Percentiles rank a stretch among this genome's conserved stretches.
These are phyloP conservation scores for Pasiphila rectangulata DNA, from an alignment of 2,888 invertebrate species.

Conservation along the genomic window DNA sequence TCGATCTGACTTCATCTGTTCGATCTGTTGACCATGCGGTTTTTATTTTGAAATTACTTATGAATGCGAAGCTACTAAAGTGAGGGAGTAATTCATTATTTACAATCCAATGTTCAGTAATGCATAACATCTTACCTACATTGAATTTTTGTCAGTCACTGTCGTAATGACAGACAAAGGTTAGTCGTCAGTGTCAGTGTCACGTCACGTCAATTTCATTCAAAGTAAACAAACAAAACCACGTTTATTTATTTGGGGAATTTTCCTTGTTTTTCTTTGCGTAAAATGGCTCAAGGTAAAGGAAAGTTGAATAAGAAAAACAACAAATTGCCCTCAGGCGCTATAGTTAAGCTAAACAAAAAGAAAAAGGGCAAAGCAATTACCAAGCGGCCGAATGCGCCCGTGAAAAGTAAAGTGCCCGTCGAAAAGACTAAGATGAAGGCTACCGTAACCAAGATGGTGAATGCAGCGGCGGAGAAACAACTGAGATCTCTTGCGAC, in stretches of 20 bases:
- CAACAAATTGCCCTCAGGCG: conserved; percentile 80
- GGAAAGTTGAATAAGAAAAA: conserved; percentile 78
- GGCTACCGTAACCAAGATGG: conserved; percentile 83
- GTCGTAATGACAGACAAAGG: no score
- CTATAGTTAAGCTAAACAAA: conserved; percentile 61
- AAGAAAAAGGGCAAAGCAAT: conserved; percentile 76
- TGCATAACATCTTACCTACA: no score
- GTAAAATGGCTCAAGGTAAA: conserved; percentile 88
- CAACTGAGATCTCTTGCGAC: conserved; percentile 82
- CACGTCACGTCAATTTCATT: no score
- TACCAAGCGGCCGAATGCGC: conserved; percentile 83
- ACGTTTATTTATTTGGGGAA: background rate
- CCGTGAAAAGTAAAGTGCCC: conserved; percentile 81
- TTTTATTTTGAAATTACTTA: no score
- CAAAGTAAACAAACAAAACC: conserved; percentile 1
- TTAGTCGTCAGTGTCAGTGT: no score
- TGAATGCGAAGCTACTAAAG: no score
- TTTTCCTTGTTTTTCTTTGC: no score
- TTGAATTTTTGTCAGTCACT: no score
- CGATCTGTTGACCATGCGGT: no score
- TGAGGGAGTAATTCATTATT: no score
- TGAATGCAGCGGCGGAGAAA: conserved; percentile 85
- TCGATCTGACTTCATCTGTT: no score
- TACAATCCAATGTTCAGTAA: no score
- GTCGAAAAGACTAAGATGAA: conserved; percentile 84